Base-by-base conservation (phyloP, 2,888 invertebrate species). In the Atethmia centrago region DNA sequence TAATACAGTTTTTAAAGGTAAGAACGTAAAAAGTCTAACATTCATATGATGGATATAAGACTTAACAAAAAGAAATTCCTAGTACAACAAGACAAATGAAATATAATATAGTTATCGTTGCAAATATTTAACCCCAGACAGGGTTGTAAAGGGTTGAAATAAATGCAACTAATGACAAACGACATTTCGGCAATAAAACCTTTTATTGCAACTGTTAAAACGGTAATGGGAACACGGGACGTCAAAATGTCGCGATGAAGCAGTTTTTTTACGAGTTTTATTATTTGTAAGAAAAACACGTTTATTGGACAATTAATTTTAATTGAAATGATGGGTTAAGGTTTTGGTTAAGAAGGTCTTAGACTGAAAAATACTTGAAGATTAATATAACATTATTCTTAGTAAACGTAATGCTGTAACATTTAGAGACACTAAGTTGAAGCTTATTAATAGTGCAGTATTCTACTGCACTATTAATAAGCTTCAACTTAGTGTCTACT, bases 251-350 rank as follows among this genome's bases (percentile, higher is more conserved):
- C 64, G 28, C 69, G 70, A 74, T 55, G 71, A 81, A 85, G 79
- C 87, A 85, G 75, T 79, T 75, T 87, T 36, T 90, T 88, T 88
- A 88, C 73, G 87, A 84, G 51, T 65, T 65, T 47, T 61, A 55
- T 21, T 47, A 49, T 40, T 63, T 65, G 75, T 77, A 71, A 77
- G 77, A 79, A 87, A 86, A 90, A 88, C 86, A 87, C 74, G 66
- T 88, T 88, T 88, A 88, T 85, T 78, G 79, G 73, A 66, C 69
- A 58, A 79, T 85, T 79, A 80, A 82, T 74, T 82, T 84, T 75
- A 70, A 84, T 75, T 68, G 47, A 42, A 67, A 78, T 68, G 4
- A 21, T 8, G 28, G 21, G 49, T 51, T 56, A 19, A n/a, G 47
- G n/a, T 36, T 45, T 59, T 14, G 4, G 19, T 12, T 10, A n/a